phyloP scores from a whole-genome alignment of 2,113 vertebrate species.

The Dendropsophus ebraccatus region DNA sequence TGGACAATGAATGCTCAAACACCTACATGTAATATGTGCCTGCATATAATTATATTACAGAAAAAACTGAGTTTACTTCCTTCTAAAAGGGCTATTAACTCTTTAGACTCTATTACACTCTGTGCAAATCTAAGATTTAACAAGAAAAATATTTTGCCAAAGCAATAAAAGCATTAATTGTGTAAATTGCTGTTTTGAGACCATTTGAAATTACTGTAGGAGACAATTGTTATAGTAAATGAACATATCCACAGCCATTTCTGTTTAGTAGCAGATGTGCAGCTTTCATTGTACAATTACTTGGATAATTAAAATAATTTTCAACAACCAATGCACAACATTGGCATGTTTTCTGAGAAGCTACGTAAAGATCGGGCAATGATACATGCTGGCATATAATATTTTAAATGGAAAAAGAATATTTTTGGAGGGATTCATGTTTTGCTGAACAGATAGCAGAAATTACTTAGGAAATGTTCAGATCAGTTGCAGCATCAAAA shows the following conservation, averaged over 20 bases:
- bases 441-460: neutral
- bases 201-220: neutral
- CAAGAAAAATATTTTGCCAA: slow-evolving; percentile 25
- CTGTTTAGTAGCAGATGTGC: slow-evolving; percentile 48
- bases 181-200: slow-evolving; percentile 29
- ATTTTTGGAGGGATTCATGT: neutral
- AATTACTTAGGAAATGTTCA: neutral
- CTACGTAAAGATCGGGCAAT: neutral
- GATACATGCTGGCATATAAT: neutral
- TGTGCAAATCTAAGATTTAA: neutral
- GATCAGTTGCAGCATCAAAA: no score
- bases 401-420: neutral
- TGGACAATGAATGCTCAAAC: no score
- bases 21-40: no score
- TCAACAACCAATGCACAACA: slow-evolving; percentile 26
- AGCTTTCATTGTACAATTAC: slow-evolving; percentile 21
- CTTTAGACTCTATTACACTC: no score
- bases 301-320: slow-evolving; percentile 20
- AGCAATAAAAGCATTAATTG: neutral
- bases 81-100: neutral
- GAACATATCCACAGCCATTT: slow-evolving; percentile 13
- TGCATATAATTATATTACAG: neutral
- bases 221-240: slow-evolving; percentile 20
- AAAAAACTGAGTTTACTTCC: neutral
- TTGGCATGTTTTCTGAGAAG: neutral